These are phyloP conservation scores for Aeoliscus strigatus DNA, from an alignment of 2,797 vertebrate species.

Conservation along the genomic window DNA sequence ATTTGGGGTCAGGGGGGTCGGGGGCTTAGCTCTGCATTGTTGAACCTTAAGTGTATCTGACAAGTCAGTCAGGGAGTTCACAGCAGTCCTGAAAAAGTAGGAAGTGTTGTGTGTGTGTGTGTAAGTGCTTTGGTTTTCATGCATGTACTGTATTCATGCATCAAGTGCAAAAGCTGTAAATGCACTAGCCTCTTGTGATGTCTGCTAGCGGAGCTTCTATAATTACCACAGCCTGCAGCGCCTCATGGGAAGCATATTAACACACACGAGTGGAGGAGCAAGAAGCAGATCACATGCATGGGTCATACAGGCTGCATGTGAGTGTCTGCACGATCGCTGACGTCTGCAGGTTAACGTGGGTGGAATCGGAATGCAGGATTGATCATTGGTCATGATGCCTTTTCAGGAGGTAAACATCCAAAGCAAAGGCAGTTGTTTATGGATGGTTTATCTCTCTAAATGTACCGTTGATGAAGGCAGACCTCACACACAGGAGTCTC, in stretches of 20 bases:
- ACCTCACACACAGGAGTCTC: too few relatives aligned
- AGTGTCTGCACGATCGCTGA: constrained; percentile 13
- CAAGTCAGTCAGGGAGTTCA: constrained; percentile 10
- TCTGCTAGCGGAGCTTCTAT: constrained; percentile 66
- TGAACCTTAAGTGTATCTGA: constrained; percentile 20
- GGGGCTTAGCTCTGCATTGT: constrained; percentile 40
- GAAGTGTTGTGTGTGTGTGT: too few relatives aligned
- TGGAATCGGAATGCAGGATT: too few relatives aligned
- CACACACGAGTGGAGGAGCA: constrained; percentile 74
- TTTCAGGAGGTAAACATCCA: too few relatives aligned
- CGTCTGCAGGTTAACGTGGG: constrained; percentile 15
- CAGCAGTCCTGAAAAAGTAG: constrained; percentile 1
- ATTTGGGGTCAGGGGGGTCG: constrained; percentile 27
- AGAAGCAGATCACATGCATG: constrained; percentile 38
- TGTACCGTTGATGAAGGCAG: too few relatives aligned
- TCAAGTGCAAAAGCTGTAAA: constrained; percentile 44
- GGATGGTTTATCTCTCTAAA: too few relatives aligned
- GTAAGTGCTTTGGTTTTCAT: constrained; percentile 2
- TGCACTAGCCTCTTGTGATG: constrained; percentile 49
- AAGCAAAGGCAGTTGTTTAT: too few relatives aligned
- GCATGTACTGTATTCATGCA: constrained; percentile 17
- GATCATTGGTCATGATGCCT: too few relatives aligned
- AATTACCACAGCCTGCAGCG: constrained; percentile 75
- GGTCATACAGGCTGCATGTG: constrained; percentile 23
- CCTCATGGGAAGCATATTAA: constrained; percentile 75